Evolutionary conservation across 2,888 invertebrate genomes (phyloP).

Genomic region (Drosophila percnosoma): DNA sequence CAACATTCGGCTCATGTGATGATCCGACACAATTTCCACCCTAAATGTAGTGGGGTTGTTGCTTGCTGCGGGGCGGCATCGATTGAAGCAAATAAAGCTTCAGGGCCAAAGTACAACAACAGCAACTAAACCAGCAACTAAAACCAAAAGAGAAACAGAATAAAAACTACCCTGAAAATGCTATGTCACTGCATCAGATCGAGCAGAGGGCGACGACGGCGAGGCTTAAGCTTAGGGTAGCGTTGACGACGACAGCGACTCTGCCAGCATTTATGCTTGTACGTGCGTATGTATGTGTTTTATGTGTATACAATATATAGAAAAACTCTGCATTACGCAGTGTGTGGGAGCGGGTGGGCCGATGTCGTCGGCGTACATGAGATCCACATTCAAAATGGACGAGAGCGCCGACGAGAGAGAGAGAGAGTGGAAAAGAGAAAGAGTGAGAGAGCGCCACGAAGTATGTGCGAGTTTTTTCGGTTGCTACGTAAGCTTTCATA

Average conservation of each 20-base stretch:
- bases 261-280: slow-evolving; percentile 17
- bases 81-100: slow-evolving; percentile 77
- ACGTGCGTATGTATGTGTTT: neutral
- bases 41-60: slow-evolving; percentile 59
- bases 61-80: slow-evolving; percentile 60
- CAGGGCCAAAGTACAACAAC: slow-evolving; percentile 68
- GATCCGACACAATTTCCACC: slow-evolving; percentile 74
- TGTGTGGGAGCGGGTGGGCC: slow-evolving; percentile 18
- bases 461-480: slow-evolving; percentile 61
- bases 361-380: slow-evolving; percentile 27
- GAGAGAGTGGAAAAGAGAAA: neutral
- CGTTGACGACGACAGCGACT: slow-evolving; percentile 25
- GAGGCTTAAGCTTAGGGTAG: slow-evolving; percentile 42
- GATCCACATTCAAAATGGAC: slow-evolving; percentile 48
- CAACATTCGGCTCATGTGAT: slow-evolving; percentile 49
- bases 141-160: slow-evolving; percentile 22
- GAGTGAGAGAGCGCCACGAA: slow-evolving; percentile 59
- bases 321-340: slow-evolving; percentile 5
- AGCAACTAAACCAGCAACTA: slow-evolving; percentile 32
- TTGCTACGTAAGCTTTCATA: slow-evolving; percentile 55
- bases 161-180: slow-evolving; percentile 66
- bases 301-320: neutral
- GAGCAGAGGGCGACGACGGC: slow-evolving; percentile 40
- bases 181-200: slow-evolving; percentile 43
- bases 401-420: slow-evolving; percentile 6